A percentile compares a stretch with the other conserved stretches of the same genome.
phyloP scores from a whole-genome alignment of 1,140 invertebrate genomes.

The Lepidurus packardi region DNA sequence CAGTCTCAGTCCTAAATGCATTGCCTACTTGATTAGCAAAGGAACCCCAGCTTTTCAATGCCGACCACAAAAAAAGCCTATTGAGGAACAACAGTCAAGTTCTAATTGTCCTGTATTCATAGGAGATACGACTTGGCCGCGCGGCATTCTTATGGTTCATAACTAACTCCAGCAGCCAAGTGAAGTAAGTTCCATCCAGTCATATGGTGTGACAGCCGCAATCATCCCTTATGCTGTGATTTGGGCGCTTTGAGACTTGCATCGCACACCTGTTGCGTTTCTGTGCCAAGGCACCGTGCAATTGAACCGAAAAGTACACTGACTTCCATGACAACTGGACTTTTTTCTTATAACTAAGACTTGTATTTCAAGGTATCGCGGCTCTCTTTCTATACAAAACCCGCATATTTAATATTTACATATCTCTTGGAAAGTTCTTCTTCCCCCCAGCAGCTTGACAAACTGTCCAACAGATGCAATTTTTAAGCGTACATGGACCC shows the following conservation, averaged over 20 bases:
- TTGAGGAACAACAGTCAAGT: too few species aligned
- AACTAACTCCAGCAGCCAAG: neutral
- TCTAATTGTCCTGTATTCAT: too few species aligned
- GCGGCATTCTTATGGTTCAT: neutral
- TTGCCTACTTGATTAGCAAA: too few species aligned
- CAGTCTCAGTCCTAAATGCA: too few species aligned
- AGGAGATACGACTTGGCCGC: too few species aligned
- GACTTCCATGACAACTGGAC: neutral
- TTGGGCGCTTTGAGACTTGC: neutral
- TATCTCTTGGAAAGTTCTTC: neutral
- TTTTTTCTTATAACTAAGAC: neutral
- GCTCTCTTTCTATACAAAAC: neutral
- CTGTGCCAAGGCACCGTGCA: conserved; percentile 17
- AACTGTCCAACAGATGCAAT: neutral
- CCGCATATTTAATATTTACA: neutral
- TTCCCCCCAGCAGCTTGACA: neutral
- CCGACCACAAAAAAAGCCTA: too few species aligned
- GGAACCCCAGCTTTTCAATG: too few species aligned
- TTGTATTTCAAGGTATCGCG: conserved; percentile 18
- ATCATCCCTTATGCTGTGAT: conserved; percentile 14
- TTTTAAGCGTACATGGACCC: conserved; percentile 14
- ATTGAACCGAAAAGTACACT: conserved; percentile 9
- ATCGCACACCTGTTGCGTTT: conserved; percentile 21
- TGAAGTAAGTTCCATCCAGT: neutral
- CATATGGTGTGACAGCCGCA: conserved; percentile 16